phyloP scores from a whole-genome alignment of 2,888 invertebrate genomes.

The Galeruca laticollis region DNA sequence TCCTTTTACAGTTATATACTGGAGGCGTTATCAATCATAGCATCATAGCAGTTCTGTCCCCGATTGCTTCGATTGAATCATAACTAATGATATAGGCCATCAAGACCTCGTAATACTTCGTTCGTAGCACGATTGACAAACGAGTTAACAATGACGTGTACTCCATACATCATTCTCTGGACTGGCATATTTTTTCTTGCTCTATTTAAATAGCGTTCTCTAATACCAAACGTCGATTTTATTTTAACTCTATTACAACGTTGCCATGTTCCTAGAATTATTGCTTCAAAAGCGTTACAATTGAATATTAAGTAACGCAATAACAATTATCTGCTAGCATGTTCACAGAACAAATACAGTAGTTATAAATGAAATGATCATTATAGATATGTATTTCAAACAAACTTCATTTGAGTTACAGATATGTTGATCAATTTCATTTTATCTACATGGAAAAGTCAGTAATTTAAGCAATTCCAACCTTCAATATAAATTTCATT shows the following conservation, averaged over 20 bases:
- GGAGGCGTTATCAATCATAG: constrained; percentile 58
- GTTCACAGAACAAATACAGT: no score
- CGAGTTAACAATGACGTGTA: constrained; percentile 54
- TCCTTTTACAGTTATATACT: constrained; percentile 41
- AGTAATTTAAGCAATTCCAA: no score
- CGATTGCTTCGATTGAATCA: constrained; percentile 61
- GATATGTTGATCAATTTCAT: no score
- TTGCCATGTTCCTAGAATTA: neutral
- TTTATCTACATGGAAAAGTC: no score
- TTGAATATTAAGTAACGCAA: no score
- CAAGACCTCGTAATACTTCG: constrained; percentile 28
- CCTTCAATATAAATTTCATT: no score
- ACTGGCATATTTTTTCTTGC: constrained; percentile 48
- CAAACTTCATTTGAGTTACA: no score
- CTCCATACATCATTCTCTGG: constrained; percentile 57
- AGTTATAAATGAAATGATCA: no score
- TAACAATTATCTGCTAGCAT: no score
- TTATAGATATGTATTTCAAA: no score
- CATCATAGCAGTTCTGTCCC: constrained; percentile 47
- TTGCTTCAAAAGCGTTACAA: neutral
- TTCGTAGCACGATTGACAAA: constrained; percentile 20
- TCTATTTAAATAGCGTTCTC: constrained; percentile 41
- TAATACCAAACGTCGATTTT: neutral
- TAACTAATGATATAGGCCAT: constrained; percentile 61
- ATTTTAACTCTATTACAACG: neutral